Conservation (phyloP, 1,140 invertebrate genomes). For the Drosophila subobscura region DNA sequence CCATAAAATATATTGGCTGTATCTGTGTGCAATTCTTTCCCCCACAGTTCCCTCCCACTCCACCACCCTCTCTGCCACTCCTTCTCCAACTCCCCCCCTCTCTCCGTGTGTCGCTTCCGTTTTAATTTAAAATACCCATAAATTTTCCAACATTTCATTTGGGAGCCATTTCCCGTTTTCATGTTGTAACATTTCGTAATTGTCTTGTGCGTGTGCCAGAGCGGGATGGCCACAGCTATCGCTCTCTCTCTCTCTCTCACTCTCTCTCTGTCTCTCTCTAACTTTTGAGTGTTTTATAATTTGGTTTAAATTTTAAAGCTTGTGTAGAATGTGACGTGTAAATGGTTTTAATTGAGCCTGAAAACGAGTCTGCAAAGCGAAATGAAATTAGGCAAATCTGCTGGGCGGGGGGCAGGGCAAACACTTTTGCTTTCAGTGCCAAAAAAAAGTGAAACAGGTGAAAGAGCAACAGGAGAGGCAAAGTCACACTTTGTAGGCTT, state of each 20-base stretch:
- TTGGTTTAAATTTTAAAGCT: slow-evolving; percentile 71
- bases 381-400: slow-evolving; percentile 63
- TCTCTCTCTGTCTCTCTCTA: slow-evolving; percentile 2
- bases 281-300: slow-evolving; percentile 63
- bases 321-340: slow-evolving; percentile 70
- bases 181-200: slow-evolving; percentile 82
- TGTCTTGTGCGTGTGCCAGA: slow-evolving; percentile 54
- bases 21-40: slow-evolving; percentile 19
- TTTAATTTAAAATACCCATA: slow-evolving; percentile 84
- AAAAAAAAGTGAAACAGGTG: neutral
- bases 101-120: slow-evolving; percentile 72
- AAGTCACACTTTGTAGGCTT: too few species aligned
- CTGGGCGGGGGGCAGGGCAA: neutral
- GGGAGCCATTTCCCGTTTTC: slow-evolving; percentile 82
- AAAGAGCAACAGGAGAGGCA: slow-evolving; percentile 37
- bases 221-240: slow-evolving; percentile 17
- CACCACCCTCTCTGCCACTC: slow-evolving; percentile 4
- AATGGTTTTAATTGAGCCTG: slow-evolving; percentile 77
- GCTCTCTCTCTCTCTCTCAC: slow-evolving; percentile 2
- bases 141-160: slow-evolving; percentile 83
- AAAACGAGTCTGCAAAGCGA: slow-evolving; percentile 62
- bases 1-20: slow-evolving; percentile 82
- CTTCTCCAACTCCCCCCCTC: neutral
- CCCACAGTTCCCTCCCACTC: neutral
- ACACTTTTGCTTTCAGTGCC: slow-evolving; percentile 12